These are phyloP conservation scores for Chromobotia macracanthus DNA, from an alignment of 2,797 vertebrate genomes.

Conservation along the genomic window DNA sequence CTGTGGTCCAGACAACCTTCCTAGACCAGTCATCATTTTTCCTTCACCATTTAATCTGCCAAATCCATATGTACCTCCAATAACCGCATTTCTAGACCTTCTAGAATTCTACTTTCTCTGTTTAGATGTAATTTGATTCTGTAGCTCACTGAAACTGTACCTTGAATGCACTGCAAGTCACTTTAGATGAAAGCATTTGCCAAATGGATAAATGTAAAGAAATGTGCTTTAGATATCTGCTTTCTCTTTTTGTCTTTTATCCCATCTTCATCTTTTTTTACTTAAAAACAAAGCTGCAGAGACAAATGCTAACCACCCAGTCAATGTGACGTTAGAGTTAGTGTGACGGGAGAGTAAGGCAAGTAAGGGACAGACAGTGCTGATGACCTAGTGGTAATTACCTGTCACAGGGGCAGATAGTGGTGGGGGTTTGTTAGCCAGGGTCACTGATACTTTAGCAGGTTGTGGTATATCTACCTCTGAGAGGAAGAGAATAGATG, in stretches of 20 bases:
- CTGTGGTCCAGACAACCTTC: constrained; percentile 31
- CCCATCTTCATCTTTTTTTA: too few relatives aligned
- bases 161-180: neutral
- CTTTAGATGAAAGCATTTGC: neutral
- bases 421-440: constrained; percentile 75
- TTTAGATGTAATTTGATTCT: neutral
- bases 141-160: neutral
- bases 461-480: constrained; percentile 76
- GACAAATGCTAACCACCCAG: constrained; percentile 36
- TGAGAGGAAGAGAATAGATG: constrained; percentile 60
- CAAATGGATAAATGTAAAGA: neutral
- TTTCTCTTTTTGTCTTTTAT: too few relatives aligned
- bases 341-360: constrained; percentile 28
- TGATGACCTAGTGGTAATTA: constrained; percentile 58
- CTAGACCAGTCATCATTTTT: constrained; percentile 19
- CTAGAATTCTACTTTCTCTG: neutral
- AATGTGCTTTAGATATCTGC: too few relatives aligned
- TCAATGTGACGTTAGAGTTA: constrained; percentile 9
- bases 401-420: constrained; percentile 69
- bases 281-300: neutral
- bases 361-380: constrained; percentile 31
- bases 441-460: constrained; percentile 66
- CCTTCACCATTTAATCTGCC: constrained; percentile 22
- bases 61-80: constrained; percentile 10
- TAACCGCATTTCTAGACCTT: constrained; percentile 2